Base-by-base conservation (phyloP, 2,888 invertebrate genomes). In the Noctua fimbriata region DNA sequence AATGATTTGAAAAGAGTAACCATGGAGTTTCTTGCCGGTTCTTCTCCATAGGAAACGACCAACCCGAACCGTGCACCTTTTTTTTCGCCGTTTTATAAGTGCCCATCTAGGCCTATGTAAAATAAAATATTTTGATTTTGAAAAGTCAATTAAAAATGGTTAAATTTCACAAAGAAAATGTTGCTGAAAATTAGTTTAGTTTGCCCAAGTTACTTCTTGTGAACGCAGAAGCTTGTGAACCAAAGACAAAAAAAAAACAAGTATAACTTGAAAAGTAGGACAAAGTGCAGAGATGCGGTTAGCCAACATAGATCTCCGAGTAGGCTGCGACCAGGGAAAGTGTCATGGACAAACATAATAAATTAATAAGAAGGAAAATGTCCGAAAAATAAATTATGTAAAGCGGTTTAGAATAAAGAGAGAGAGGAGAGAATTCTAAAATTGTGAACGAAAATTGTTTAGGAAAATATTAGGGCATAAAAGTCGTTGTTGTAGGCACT, bases 301-400 rank as follows among this genome's bases (percentile, higher is more conserved):
- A 32, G 47, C 21, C 63, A 49, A 70, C 76, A 70, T 66, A 73
- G 52, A 71, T 84, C 66, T 41, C 52, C 24, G 36, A 69, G n/a
- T 28, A 69, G 71, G 18, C 44, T 65, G 24, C 16, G 44, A 55
- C 18, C 41, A 49, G 41, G 36, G 32, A 66, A 73, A 63, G 60
- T 84, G 77, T 82, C 77, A 66, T 41, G 28, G 24, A 44, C 70
- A 73, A 73, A 70, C 66, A 72, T 36, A 44, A 72, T 76, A 85
- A 65, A 85, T 82, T 55, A 82, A 73, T n/a, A 63, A 44, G 16
- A 55, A 67, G 41, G 73, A 55, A 63, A 63, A 82, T 44, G 32
- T 41, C 47, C 4, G 1, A n/a, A 63, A 73, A 73, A 80, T 21
- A 73, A 80, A 69, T 63, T 36, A 72, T 63, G 28, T 12, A 47